Evolutionary conservation across 2,888 invertebrate genomes (phyloP), one percentile per base, ranked within the genome.

Genomic region (Acrocyrtus sp.): DNA sequence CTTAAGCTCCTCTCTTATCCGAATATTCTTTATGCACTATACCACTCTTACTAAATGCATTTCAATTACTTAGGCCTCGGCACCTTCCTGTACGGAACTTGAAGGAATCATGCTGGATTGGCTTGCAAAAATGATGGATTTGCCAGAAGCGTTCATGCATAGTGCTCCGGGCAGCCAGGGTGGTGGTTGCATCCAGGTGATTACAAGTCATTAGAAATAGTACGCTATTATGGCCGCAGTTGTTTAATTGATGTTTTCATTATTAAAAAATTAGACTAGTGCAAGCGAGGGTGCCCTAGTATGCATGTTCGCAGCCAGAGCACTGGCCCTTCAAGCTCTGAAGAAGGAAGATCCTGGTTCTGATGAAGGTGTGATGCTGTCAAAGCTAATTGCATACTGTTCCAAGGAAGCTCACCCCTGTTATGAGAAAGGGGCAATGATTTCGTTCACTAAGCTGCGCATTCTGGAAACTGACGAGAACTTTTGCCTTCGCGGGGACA

Each of bases 51-150:
- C n/a, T n/a, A n/a, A n/a, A n/a, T n/a, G n/a, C n/a, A n/a, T 47
- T 47, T 47, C 8, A 47, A n/a, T 47, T 5, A 8, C 34, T 34
- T 12, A 95, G 95, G 96, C 96, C 19, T 96, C 97, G n/a, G 95
- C 95, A 86, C 97, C 98, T 1, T 96, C 96, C 1, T 96, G 95
- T 84, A 96, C 97, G 45, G 98, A 98, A 86, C 85, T 98, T 81
- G 98, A 98, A 86, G 95, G 95, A 1, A 94, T 98, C 78, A 94
- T 97, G 81, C 86, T 96, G 79, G 97, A 98, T 85, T 98, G 97
- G 98, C 87, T 98, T 83, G 96, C 94, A 89, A 87, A 87, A 60
- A 85, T 87, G 85, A 95, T 98, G 80, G 95, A 95, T 1, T 86
- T 98, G 61, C 97, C 97, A 0, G 90, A 92, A 79, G 90, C 92